Evolutionary conservation across 2,888 invertebrate genomes (phyloP).

Genomic region (Lithophane socia): DNA sequence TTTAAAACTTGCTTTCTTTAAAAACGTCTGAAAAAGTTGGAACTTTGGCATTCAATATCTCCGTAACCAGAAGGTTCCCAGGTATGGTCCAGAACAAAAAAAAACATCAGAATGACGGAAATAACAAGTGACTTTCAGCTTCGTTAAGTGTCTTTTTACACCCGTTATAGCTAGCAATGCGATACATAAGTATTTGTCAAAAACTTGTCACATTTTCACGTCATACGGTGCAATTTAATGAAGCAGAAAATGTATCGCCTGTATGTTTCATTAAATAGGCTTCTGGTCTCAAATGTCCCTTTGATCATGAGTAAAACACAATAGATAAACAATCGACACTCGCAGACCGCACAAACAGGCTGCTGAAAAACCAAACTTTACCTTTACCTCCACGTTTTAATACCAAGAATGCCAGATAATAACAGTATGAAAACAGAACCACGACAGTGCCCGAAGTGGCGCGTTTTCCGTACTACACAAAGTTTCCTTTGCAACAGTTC

Average conservation of each 20-base stretch:
- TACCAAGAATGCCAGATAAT: constrained; percentile 58
- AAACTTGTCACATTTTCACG: neutral
- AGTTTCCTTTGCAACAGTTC: constrained; percentile 60
- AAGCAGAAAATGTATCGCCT: neutral
- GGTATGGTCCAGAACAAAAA: too few relatives aligned
- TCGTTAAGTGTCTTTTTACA: too few relatives aligned
- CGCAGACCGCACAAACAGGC: neutral
- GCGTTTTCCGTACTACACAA: constrained; percentile 46
- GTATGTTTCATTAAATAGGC: neutral
- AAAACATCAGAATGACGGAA: too few relatives aligned
- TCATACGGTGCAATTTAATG: too few relatives aligned
- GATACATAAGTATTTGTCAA: too few relatives aligned
- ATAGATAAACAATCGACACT: constrained; percentile 1
- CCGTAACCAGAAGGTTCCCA: too few relatives aligned
- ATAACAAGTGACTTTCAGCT: too few relatives aligned
- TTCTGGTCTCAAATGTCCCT: too few relatives aligned
- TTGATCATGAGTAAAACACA: neutral
- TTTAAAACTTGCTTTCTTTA: too few relatives aligned
- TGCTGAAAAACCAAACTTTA: constrained; percentile 13
- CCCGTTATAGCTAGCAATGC: neutral
- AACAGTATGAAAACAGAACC: constrained; percentile 41
- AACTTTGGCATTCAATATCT: too few relatives aligned
- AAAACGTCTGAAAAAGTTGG: too few relatives aligned
- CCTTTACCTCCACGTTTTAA: constrained; percentile 41
- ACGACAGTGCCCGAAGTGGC: constrained; percentile 40